Conservation (phyloP, 2,888 invertebrate species). For the Augochlorella aurata region DNA sequence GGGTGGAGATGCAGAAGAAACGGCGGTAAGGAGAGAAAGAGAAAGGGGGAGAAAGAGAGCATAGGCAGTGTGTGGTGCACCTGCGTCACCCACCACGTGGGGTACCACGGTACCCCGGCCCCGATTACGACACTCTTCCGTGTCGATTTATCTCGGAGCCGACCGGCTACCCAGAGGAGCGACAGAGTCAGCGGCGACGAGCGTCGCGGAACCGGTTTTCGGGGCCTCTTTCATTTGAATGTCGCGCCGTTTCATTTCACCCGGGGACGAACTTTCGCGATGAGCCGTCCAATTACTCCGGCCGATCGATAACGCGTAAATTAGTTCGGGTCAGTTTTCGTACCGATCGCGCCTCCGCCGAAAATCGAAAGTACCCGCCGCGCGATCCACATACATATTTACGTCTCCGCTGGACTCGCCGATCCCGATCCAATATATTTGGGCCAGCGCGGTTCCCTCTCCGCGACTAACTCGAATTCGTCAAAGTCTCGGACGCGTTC, state of each 20-base stretch:
- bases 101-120: slow-evolving; percentile 61
- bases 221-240: slow-evolving; percentile 65
- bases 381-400: too few relatives aligned
- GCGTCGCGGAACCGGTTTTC: slow-evolving; percentile 65
- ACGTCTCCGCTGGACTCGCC: not conserved
- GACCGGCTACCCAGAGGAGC: slow-evolving; percentile 42
- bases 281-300: slow-evolving; percentile 60
- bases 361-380: slow-evolving; percentile 46
- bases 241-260: slow-evolving; percentile 69
- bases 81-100: slow-evolving; percentile 64
- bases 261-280: slow-evolving; percentile 68
- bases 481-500: too few relatives aligned
- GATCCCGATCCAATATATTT: too few relatives aligned
- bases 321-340: slow-evolving; percentile 56
- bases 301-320: slow-evolving; percentile 66
- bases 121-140: slow-evolving; percentile 72
- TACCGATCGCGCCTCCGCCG: slow-evolving; percentile 39
- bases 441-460: too few relatives aligned
- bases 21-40: slow-evolving; percentile 9
- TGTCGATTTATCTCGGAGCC: slow-evolving; percentile 66
- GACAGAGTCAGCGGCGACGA: slow-evolving; percentile 41
- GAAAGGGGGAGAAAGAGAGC: slow-evolving; percentile 30
- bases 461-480: too few relatives aligned
- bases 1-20: not conserved
- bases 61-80: slow-evolving; percentile 44